Evolutionary conservation across 2,113 vertebrate genomes (phyloP).

Genomic region (Ptyas mucosa): DNA sequence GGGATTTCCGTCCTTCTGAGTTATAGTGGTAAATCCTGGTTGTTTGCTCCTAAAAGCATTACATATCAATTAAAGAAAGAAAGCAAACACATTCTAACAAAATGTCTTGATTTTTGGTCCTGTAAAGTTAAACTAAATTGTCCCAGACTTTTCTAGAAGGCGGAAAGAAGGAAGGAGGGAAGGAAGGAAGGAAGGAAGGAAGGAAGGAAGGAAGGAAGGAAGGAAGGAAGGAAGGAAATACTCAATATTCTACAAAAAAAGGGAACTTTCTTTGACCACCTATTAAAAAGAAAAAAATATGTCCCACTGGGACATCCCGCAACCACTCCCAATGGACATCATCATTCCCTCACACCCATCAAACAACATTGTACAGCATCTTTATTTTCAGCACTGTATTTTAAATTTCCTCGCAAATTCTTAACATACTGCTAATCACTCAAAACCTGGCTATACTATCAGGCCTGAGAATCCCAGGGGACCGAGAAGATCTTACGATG

Average conservation of each 20-base stretch:
- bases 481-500: background rate
- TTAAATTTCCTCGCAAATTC: background rate
- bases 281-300: background rate
- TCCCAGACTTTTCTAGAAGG: background rate
- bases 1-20: background rate
- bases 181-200: background rate
- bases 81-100: background rate
- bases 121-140: background rate
- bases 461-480: background rate
- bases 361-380: background rate
- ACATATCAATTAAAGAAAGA: background rate
- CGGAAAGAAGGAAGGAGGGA: background rate
- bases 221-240: background rate
- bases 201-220: background rate
- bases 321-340: slow-evolving; percentile 10
- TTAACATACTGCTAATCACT: background rate
- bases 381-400: background rate
- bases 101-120: background rate
- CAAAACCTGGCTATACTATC: background rate
- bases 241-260: slow-evolving; percentile 15
- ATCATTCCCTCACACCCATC: slow-evolving; percentile 2
- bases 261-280: slow-evolving; percentile 37
- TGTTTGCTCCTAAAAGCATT: background rate
- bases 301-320: background rate
- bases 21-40: background rate